Conservation (phyloP, 1,140 invertebrate genomes). For the Saccostrea glomerata region DNA sequence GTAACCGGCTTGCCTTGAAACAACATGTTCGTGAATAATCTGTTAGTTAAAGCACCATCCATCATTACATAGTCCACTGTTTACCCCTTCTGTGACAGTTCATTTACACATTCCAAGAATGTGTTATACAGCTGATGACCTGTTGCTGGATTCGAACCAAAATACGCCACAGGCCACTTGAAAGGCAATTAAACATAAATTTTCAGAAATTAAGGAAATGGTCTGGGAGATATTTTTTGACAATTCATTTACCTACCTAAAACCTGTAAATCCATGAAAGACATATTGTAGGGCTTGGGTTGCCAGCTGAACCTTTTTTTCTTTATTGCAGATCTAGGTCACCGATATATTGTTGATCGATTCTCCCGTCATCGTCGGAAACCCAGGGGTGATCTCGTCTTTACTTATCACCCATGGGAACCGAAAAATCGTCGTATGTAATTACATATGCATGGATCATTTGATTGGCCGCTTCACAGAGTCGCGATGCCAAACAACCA, state of each 20-base stretch:
- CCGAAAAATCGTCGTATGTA: too few species aligned
- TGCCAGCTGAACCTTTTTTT: conserved; percentile 48
- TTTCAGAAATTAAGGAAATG: too few species aligned
- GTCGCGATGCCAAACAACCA: too few species aligned
- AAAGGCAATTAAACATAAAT: background rate
- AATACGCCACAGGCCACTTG: conserved; percentile 57
- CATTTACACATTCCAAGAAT: conserved; percentile 54
- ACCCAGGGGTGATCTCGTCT: too few species aligned
- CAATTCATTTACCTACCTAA: conserved; percentile 5
- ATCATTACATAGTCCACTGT: conserved; percentile 52
- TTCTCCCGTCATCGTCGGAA: too few species aligned
- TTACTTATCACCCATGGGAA: too few species aligned
- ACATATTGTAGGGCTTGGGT: conserved; percentile 54
- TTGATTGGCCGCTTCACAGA: too few species aligned
- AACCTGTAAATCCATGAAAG: conserved; percentile 48
- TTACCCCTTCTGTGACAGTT: conserved; percentile 48
- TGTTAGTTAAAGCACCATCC: conserved; percentile 58
- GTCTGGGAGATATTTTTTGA: too few species aligned
- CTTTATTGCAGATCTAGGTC: conserved; percentile 15
- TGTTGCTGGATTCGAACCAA: conserved; percentile 45
- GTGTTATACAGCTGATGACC: conserved; percentile 51
- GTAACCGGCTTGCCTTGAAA: conserved; percentile 32
- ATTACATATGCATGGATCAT: too few species aligned
- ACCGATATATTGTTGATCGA: conserved; percentile 52
- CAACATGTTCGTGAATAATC: conserved; percentile 53